Base-by-base conservation (phyloP, 2,113 vertebrate species). In the Larimichthys polyactis region DNA sequence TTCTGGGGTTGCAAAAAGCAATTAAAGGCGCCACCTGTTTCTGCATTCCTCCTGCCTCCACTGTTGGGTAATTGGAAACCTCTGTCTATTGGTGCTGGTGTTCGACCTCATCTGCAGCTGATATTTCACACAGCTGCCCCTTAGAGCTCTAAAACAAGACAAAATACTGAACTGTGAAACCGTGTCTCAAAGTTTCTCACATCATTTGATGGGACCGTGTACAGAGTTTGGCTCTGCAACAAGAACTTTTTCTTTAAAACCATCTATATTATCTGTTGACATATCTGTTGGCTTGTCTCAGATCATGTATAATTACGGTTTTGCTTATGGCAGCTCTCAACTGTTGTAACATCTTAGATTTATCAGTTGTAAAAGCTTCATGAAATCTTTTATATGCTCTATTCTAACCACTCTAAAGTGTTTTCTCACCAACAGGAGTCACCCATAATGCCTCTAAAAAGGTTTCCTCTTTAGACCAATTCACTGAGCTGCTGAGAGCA, bases 1-100 rank as follows among this genome's bases (percentile, higher is more conserved):
- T 90, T 88, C 91, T 88, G 89, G 89, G 91, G 89, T 90, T 90
- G 79, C 91, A 83, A 84, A 93, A 93, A 93, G 91, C 92, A 95
- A 95, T 95, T 94, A 95, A 94, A 95, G 84, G 88, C 52, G 27
- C 92, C 94, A 94, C 94, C 91, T 94, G 93, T 95, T 93, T 87
- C 87, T 86, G 71, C 65, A 49, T 62, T 81, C 78, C 84, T 73
- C 71, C 84, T 91, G 88, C 84, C 78, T 90, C 86, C 69, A 57
- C 87, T 90, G 89, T 75, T 79, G 75, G 87, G 86, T 93, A 93
- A 94, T 92, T 93, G 92, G 91, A 91, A 91, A 92, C 90, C 92
- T 90, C 88, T 92, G 87, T 92, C 86, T 89, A 80, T 88, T 81
- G 83, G 91, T 88, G 77, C 76, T 72, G 67, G 55, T 70, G 78